Evolutionary conservation across 2,888 invertebrate genomes (phyloP).

Genomic region (Merodon equestris): DNA sequence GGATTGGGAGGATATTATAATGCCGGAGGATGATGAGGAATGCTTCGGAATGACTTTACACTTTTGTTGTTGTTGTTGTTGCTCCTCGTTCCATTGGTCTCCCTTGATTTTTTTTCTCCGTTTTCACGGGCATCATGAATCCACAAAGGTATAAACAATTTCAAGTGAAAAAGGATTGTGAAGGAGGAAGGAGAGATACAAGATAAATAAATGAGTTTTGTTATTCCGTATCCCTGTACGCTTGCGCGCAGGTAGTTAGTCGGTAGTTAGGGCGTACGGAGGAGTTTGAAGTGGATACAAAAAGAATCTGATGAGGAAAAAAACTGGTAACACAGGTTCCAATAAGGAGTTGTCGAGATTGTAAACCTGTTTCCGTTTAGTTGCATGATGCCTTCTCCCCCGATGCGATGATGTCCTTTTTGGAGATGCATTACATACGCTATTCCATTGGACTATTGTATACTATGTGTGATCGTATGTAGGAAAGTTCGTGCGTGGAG

Average conservation of each 20-base stretch:
- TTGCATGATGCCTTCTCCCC: conserved; percentile 27
- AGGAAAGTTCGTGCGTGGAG: conserved; percentile 20
- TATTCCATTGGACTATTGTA: too few species aligned
- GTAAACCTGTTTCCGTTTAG: conserved; percentile 54
- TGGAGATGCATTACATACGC: conserved; percentile 30
- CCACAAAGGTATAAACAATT: conserved; percentile 36
- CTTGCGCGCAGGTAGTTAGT: conserved; percentile 35
- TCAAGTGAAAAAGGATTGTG: conserved; percentile 63
- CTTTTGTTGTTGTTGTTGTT: background rate
- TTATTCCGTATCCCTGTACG: conserved; percentile 45
- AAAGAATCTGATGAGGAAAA: background rate
- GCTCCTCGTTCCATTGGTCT: too few species aligned
- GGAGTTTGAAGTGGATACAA: too few species aligned
- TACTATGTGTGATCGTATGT: conserved; percentile 5
- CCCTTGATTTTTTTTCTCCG: background rate
- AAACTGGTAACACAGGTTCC: conserved; percentile 63
- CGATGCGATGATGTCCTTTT: conserved; percentile 62
- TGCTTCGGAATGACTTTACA: conserved; percentile 52
- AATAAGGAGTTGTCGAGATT: conserved; percentile 43
- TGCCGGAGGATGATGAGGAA: conserved; percentile 49
- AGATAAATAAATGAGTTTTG: conserved; percentile 59
- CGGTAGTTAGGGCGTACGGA: conserved; percentile 5
- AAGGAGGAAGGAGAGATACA: conserved; percentile 35
- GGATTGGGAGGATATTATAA: conserved; percentile 47
- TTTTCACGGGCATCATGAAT: conserved; percentile 4